Percentiles rank a stretch among this genome's conserved stretches.
Evolutionary conservation across 2,113 vertebrate genomes (phyloP).

Genomic region (Daphoenositta chrysoptera): DNA sequence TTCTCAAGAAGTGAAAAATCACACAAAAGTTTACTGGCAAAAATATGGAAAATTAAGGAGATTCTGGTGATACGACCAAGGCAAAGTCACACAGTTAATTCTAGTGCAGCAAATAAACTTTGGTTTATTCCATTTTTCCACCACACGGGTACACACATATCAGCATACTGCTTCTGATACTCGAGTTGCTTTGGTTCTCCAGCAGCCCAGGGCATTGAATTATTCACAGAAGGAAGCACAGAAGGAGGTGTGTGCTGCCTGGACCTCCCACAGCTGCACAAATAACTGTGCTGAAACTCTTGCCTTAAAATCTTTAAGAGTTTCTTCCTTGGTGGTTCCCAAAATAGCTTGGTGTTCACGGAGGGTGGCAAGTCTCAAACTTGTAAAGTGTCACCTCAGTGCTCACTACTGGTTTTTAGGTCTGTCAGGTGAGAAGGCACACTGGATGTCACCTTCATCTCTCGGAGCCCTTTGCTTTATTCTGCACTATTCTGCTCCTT

Average conservation of each 20-base stretch:
- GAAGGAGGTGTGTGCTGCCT: accelerated
- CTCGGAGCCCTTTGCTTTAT: not conserved
- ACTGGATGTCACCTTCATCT: not conserved
- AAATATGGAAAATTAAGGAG: not conserved
- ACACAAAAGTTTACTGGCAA: not conserved
- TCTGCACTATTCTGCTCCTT: not conserved
- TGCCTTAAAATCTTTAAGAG: not conserved
- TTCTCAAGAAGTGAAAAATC: not conserved
- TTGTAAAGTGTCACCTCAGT: not conserved
- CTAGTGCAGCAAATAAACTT: not conserved
- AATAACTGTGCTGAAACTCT: not conserved
- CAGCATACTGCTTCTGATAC: not conserved
- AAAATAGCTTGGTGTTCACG: not conserved
- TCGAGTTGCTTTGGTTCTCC: not conserved
- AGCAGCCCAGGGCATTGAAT: not conserved
- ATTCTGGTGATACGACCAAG: not conserved
- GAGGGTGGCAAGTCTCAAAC: not conserved
- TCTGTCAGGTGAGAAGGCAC: not conserved
- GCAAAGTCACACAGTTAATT: not conserved
- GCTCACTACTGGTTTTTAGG: not conserved
- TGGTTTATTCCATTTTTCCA: not conserved
- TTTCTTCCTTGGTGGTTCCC: not conserved
- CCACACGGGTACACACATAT: not conserved
- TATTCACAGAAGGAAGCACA: not conserved
- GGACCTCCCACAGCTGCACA: not conserved